phyloP scores from a whole-genome alignment of 2,113 vertebrate genomes.

The human region GRCh38 chr2:234786001-234786500 shows the following conservation, averaged over 20 bases:
- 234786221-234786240: background rate
- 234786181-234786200: background rate
- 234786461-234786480: accelerated
- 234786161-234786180: background rate
- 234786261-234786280: background rate
- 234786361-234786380: background rate
- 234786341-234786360: background rate
- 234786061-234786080: background rate
- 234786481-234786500: background rate
- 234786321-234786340: background rate
- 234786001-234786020: accelerated
- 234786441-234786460: background rate
- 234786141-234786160: background rate
- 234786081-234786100: background rate
- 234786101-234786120: background rate
- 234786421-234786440: background rate
- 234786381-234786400: background rate
- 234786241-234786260: background rate
- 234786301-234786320: background rate
- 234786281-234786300: background rate
- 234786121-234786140: background rate
- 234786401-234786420: background rate
- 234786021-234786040: background rate
- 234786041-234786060: background rate
- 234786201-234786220: background rate